Evolutionary conservation across 2,888 invertebrate genomes (phyloP), one percentile per base, ranked within the genome.

Genomic region (Drosophila anceps): DNA sequence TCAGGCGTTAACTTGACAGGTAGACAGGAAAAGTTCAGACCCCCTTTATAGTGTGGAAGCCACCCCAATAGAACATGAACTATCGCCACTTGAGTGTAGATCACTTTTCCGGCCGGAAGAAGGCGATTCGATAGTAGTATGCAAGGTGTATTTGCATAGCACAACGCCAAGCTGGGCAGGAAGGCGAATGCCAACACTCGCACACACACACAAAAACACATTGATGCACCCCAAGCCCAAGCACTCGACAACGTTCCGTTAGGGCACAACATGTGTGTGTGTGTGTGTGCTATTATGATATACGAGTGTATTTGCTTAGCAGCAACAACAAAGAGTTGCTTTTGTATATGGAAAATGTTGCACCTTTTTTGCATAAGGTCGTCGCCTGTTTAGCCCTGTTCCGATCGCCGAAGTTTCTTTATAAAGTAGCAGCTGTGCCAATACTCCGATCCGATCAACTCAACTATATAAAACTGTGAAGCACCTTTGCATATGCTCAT

Each of bases 1-100:
- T 84, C 84, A 84, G 84, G 82, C 84, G 80, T 79, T 81, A 85
- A 85, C 84, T 85, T 85, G 87, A 85, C 88, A 88, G 87, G 88
- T 88, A 86, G 68, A 64, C 51, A 51, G 68, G 71, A 83, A 86
- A 84, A 88, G 82, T 84, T 84, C 54, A 15, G 37, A 63, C 65
- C 69, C 37, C 71, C 71, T 70, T 57, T 15, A 24, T 46, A n/a
- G 46, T 46, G 46, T 55, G 35, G 43, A 55, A 72, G 58, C 71
- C 84, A 84, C 77, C 85, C 87, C 68, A 55, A 35, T 1, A 10
- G 4, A 69, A 66, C 13, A 53, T 59, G 46, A 62, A 24, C 62
- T 63, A 73, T 71, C 59, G 50, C 61, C 82, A 84, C 82, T 82
- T 75, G 50, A 71, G 61, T 68, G 27, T 87, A 75, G 69, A 73